Percentiles rank a stretch among this genome's conserved stretches.
These are phyloP conservation scores for Nymphicus hollandicus DNA, from an alignment of 2,113 vertebrate genomes.

Conservation along the genomic window DNA sequence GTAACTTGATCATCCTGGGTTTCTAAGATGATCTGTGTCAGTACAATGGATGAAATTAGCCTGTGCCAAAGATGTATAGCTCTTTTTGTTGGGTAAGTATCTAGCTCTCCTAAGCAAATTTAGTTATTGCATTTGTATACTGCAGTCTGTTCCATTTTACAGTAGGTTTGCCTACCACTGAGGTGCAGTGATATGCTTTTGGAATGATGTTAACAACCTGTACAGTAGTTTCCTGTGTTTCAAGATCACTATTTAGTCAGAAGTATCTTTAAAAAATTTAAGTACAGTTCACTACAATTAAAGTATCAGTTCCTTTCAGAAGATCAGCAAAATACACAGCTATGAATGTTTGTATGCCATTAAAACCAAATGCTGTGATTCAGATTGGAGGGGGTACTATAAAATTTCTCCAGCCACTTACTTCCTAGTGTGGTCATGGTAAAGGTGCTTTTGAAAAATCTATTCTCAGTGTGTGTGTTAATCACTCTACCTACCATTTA, in stretches of 20 bases:
- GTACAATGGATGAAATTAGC: not conserved
- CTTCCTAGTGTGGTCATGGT: not conserved
- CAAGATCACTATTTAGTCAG: not conserved
- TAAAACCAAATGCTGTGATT: not conserved
- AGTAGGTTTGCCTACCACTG: not conserved
- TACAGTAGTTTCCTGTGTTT: not conserved
- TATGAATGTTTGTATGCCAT: not conserved
- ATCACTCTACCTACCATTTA: not conserved
- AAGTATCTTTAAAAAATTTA: not conserved
- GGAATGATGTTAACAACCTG: not conserved
- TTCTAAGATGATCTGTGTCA: not conserved
- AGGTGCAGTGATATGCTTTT: not conserved
- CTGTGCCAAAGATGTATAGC: not conserved
- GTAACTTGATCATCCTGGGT: not conserved
- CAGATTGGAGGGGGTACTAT: not conserved
- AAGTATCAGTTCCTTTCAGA: not conserved
- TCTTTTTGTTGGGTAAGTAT: not conserved
- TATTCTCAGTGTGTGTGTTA: not conserved
- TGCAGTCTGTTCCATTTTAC: not conserved
- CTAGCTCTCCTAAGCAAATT: not conserved
- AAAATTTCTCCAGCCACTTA: not conserved
- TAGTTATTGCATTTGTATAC: not conserved
- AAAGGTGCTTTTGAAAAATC: not conserved
- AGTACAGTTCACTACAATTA: not conserved
- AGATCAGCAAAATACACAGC: not conserved